phyloP scores from a whole-genome alignment of 1,140 invertebrate genomes.

The Samia ricini region DNA sequence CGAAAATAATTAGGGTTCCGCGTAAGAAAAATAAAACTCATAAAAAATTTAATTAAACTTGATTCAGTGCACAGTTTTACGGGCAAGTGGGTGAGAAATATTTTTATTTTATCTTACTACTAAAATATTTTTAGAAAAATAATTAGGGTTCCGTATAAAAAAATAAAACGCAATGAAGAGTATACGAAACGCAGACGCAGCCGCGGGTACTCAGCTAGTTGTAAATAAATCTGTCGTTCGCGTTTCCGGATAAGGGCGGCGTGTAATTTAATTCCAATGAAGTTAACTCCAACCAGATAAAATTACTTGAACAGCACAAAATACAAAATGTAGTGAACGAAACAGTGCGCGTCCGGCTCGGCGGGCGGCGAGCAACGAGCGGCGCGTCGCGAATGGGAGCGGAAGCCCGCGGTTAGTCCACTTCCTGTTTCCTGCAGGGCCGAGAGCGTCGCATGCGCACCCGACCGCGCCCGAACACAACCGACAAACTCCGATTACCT shows the following conservation, averaged over 20 bases:
- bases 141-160: too few species aligned
- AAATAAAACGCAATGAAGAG: too few species aligned
- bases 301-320: conserved; percentile 57
- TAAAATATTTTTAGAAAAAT: too few species aligned
- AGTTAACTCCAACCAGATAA: conserved; percentile 40
- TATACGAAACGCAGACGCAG: too few species aligned
- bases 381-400: conserved; percentile 66
- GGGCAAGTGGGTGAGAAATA: too few species aligned
- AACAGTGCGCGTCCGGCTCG: conserved; percentile 62
- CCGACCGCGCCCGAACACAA: conserved; percentile 46
- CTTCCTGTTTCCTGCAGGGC: conserved; percentile 74
- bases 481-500: conserved; percentile 16
- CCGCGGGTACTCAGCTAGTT: too few species aligned
- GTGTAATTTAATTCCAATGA: conserved; percentile 26
- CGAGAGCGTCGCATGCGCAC: conserved; percentile 56
- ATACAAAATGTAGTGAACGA: conserved; percentile 56
- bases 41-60: too few species aligned
- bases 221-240: background rate
- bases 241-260: conserved; percentile 32
- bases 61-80: too few species aligned
- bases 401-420: conserved; percentile 75
- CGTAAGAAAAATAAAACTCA: too few species aligned
- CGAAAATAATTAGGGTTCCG: too few species aligned
- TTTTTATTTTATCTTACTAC: too few species aligned
- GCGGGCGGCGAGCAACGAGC: conserved; percentile 37